These are phyloP conservation scores for Palloptera scutellata DNA, from an alignment of 2,888 invertebrate species.

Conservation along the genomic window DNA sequence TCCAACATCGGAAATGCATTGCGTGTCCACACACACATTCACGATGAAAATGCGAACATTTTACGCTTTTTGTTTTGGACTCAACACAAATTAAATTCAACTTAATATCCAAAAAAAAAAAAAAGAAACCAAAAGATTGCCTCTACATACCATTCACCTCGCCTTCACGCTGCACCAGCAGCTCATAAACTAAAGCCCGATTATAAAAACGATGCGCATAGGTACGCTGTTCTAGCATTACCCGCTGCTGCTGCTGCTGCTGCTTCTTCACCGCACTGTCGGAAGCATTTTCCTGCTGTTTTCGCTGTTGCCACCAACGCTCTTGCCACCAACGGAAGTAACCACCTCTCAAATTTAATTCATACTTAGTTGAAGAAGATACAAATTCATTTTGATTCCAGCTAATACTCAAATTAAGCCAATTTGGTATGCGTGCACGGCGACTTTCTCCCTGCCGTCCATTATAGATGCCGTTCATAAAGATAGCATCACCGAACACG, in stretches of 20 bases:
- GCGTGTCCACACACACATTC: conserved; percentile 3
- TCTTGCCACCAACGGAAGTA: conserved; percentile 39
- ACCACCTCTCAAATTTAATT: conserved; percentile 37
- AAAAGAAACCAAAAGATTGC: too few species aligned
- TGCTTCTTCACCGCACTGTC: conserved; percentile 40
- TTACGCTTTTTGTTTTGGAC: background rate
- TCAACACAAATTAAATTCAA: background rate
- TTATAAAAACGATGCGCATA: conserved; percentile 63
- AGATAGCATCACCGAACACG: conserved; percentile 69
- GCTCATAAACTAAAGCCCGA: conserved; percentile 61
- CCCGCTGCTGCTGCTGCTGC: conserved; percentile 42
- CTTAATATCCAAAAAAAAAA: too few species aligned
- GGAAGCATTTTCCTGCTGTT: conserved; percentile 32
- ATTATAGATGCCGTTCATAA: conserved; percentile 71
- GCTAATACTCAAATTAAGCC: conserved; percentile 65
- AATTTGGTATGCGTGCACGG: conserved; percentile 70
- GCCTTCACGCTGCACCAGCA: conserved; percentile 40
- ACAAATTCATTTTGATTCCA: background rate
- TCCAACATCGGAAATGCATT: conserved; percentile 16
- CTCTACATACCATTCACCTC: conserved; percentile 27
- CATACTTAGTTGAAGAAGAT: conserved; percentile 2
- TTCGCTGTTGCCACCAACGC: conserved; percentile 32
- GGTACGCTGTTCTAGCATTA: conserved; percentile 49
- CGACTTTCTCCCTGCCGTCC: conserved; percentile 68
- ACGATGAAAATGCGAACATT: conserved; percentile 4